Base-by-base conservation (phyloP, 2,113 vertebrate species). In the Cervus canadensis region DNA sequence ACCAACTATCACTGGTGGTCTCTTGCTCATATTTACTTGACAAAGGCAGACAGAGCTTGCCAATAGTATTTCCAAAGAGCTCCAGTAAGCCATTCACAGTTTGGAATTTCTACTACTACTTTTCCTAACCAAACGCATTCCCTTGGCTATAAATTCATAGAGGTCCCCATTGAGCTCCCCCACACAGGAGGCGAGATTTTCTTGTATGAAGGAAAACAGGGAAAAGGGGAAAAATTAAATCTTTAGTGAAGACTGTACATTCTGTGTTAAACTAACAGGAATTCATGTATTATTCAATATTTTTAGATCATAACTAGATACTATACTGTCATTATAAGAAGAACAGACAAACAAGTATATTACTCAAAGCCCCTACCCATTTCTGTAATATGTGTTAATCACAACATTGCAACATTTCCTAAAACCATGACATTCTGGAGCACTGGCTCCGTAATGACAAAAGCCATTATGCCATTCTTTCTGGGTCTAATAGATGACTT, bases 241-340 rank as follows among this genome's bases (percentile, higher is more conserved):
- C n/a, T 71, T 90, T 33, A 62, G 28, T 40, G 30, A 64, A 54
- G 86, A 78, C 95, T 95, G 12, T 59, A 85, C 26, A 40, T 90
- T 76, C 64, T 78, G 30, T 94, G 76, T 74, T 93, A 88, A 50
- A 43, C 59, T 84, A 88, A 96, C n/a, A 60, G 54, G 87, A 97
- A 95, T 88, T 94, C 33, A 13, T 95, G 82, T 56, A 94, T 97
- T 92, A 89, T 90, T 92, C 4, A 81, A 9, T 88, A 95, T 81
- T 95, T 96, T 97, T 92, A 96, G 62, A 82, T 76, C 89, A 64
- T 74, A 86, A 88, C 23, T 85, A 67, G 96, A 90, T 76, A 52
- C 64, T 28, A 4, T 81, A 67, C 26, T 76, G 60, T 25, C 60
- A 56, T 74, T 79, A 81, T 25, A 71, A 30, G 57, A 87, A 79